Evolutionary conservation across 2,888 invertebrate genomes (phyloP), one percentile per base, ranked within the genome.

Genomic region (Drosophila buzzatii): DNA sequence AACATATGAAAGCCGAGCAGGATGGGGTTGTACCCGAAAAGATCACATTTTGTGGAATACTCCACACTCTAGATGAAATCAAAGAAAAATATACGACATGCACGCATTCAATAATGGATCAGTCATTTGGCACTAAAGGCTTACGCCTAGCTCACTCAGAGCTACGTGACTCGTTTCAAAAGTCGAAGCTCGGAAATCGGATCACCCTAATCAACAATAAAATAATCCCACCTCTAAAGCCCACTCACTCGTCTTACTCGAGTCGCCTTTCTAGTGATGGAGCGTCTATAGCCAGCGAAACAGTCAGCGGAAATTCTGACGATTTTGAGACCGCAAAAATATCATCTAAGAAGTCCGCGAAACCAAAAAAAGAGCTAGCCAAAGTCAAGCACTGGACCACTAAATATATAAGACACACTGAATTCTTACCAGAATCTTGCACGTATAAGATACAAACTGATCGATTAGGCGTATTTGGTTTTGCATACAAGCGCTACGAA

Each of bases 381-480:
- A 76, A 57, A 27, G 66, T 74, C 7, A 68, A 73, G 0, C 87
- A 88, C 64, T 92, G 92, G 92, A 92, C 93, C 4, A 91, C 86
- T 4, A 70, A 81, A 9, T 79, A 90, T 37, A 89, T 92, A 20
- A 33, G 73, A 0, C 67, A 81, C 8, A 70, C 84, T 0, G 52
- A 76, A 6, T 90, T 86, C 47, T 71, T 90, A 60, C 61, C 52
- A 23, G 52, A 76, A 4, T 77, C 70, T 1, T 44, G 56, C 0
- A 88, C 79, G 1, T 8, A 91, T 1, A 90, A 83, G 0, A 78
- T 92, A 6, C 86, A 85, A 70, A 92, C 92, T 1, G 89, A 92
- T 83, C 86, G 92, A 10, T 73, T 92, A 69, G 92, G 92, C 67
- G 68, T 85, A n/a, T 91, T 92, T 70, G 93, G 91, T 0, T 86